phyloP scores from a whole-genome alignment of 2,113 vertebrate genomes.

The Microcebus griseorufus region DNA sequence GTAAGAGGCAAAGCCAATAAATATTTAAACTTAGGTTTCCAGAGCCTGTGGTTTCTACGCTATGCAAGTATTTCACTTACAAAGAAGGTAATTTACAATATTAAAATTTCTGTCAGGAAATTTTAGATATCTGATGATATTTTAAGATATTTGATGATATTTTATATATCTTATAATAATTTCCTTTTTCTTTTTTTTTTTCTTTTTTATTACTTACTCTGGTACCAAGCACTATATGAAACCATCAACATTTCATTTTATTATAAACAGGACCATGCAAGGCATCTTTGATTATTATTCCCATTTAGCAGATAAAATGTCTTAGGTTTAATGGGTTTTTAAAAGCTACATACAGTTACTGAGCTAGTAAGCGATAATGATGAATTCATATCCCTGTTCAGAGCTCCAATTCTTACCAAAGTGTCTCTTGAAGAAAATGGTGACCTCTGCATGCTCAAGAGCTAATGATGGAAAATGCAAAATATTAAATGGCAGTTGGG shows the following conservation, averaged over 20 bases:
- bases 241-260: constrained; percentile 25
- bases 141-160: background rate
- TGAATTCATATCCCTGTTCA: background rate
- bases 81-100: background rate
- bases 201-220: background rate
- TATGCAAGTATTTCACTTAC: background rate
- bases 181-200: background rate
- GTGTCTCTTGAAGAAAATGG: background rate
- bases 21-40: background rate
- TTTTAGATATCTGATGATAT: background rate
- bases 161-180: background rate
- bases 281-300: constrained; percentile 2
- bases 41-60: background rate
- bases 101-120: background rate
- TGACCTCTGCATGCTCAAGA: background rate
- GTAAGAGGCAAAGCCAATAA: background rate
- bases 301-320: background rate
- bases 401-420: background rate
- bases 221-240: background rate
- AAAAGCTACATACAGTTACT: background rate
- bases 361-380: background rate
- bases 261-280: background rate
- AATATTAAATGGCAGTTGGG: background rate
- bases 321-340: background rate
- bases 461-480: too few species aligned